Base-by-base conservation (phyloP, 2,888 invertebrate species). In the Melangyna quadrimaculata region DNA sequence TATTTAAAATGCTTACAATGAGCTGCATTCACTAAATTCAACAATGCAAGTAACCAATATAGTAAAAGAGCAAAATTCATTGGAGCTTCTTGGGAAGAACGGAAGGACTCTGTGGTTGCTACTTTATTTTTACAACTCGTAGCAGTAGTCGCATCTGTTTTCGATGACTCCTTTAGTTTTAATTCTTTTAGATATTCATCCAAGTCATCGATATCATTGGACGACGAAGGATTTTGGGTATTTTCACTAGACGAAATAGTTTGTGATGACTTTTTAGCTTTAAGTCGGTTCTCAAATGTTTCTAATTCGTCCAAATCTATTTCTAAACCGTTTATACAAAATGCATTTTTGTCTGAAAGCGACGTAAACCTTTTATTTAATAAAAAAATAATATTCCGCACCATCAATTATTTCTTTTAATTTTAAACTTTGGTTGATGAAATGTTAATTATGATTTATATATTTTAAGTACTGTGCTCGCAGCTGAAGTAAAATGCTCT, bases 231-330 rank as follows among this genome's bases (percentile, higher is more conserved):
- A 51, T 55, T 61, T 12, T 48, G 17, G 1, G 19, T 10, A 8
- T 40, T 27, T 24, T 69, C 22, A 48, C 1, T 17, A 14, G 63
- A n/a, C 2, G 53, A 6, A 40, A 8, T 17, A 6, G n/a, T 19
- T 53, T 74, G 27, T 32, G 32, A 40, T 2, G 73, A 63, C 86
- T 89, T 90, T 84, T 92, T 91, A 61, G 90, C 90, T 87, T 90
- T 89, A 12, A 92, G 87, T 67, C 90, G 90, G 78, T 90, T 89
- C 88, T 92, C 92, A 89, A 92, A 90, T 72, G 88, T 89, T 86
- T 90, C 91, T 88, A 92, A 90, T 88, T 92, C 92, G 88, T 90
- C 91, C 90, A 92, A 91, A 91, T 92, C 92, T 89, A 92, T 91
- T 90, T 92, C 92, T 90, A 92, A 90, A 78, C 92, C 92, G 89